Evolutionary conservation across 2,888 invertebrate genomes (phyloP), one percentile per base, ranked within the genome.

Genomic region (Amiota minor): DNA sequence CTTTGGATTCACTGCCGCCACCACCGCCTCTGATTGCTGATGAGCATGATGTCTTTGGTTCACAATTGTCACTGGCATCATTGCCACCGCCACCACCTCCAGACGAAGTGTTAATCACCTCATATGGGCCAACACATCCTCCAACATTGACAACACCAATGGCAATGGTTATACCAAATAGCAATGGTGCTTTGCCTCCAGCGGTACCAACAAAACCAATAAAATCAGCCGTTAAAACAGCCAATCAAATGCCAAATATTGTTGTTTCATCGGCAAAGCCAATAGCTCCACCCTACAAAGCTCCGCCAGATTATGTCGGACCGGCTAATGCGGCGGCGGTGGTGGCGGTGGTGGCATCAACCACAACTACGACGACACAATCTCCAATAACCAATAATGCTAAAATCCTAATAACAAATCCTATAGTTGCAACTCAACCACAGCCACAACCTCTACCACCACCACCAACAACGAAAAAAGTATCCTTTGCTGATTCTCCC

Each of bases 1-100:
- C 95, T 35, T 89, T 95, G 56, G 95, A 96, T 81, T 95, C 95
- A n/a, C 89, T 95, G 74, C 96, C 95, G 1, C 94, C 92, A 65
- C 93, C 94, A 56, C 93, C 93, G 53, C 79, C 82, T 8, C 90
- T 90, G 23, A 81, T 83, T 76, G 77, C 81, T 64, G 88, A 89
- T 67, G 86, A 86, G 6, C 86, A 87, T 23, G 87, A 87, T 75
- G 86, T 90, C 9, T 88, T 92, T 12, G 95, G 94, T 6, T 95
- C 95, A 9, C 94, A 94, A 83, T 89, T 95, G 47, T 93, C 93
- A 65, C 86, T 93, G 74, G 92, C 92, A 81, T 95, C 94, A 61
- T 89, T 95, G 55, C 95, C 95, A 9, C 95, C 95, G 10, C 95
- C 95, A 1, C 95, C 95, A 1, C 89, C 89, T 9, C 89, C 89